Evolutionary conservation across 2,113 vertebrate genomes (phyloP).

Genomic region (Chlorocebus sabaeus): DNA sequence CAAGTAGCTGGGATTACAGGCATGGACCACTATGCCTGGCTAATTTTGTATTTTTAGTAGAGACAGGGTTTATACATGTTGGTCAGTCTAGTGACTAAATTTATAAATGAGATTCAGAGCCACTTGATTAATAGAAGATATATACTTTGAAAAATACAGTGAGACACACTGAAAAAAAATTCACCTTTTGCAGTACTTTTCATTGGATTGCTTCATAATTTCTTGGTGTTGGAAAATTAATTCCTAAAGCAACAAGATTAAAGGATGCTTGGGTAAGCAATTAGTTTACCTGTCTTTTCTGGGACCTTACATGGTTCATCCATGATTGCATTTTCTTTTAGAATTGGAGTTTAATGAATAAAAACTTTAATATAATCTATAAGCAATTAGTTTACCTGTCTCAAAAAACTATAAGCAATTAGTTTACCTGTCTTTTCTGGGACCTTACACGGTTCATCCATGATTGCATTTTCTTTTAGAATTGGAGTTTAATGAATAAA

Average conservation of each 20-base stretch:
- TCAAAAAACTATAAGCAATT: neutral
- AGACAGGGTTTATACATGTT: too few species aligned
- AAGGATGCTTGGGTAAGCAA: neutral
- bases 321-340: constrained; percentile 20
- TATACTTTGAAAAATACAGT: constrained; percentile 74
- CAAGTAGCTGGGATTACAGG: too few species aligned
- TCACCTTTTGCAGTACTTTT: neutral
- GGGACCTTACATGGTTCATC: neutral
- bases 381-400: neutral
- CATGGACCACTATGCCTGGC: too few species aligned
- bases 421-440: neutral
- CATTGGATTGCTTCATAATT: neutral
- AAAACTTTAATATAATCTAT: neutral
- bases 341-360: neutral
- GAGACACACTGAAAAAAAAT: constrained; percentile 64
- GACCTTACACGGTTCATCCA: neutral
- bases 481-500: neutral
- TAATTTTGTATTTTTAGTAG: too few species aligned
- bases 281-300: neutral
- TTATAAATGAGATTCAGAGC: neutral
- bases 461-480: constrained; percentile 35
- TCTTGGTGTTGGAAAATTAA: neutral
- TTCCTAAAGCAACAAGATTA: constrained; percentile 54
- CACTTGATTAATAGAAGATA: neutral
- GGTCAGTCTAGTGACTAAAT: neutral